These are phyloP conservation scores for Sminthurides aquaticus DNA, from an alignment of 2,888 invertebrate genomes.

Conservation along the genomic window DNA sequence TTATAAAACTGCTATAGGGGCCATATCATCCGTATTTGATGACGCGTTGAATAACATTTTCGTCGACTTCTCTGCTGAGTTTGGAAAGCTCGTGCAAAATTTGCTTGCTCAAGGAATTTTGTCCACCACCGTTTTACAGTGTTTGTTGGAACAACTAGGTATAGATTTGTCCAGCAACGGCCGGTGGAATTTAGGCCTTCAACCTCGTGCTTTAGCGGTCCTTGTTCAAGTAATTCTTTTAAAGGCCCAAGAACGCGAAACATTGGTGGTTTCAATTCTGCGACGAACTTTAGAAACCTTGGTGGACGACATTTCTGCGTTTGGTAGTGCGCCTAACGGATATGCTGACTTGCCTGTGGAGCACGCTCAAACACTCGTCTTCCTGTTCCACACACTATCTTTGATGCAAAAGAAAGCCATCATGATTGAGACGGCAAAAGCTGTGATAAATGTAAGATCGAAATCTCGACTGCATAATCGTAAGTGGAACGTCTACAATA, in stretches of 20 bases:
- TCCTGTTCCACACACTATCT: slow-evolving; percentile 88
- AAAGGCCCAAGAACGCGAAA: slow-evolving; percentile 78
- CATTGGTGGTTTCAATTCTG: slow-evolving; percentile 85
- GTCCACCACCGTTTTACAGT: slow-evolving; percentile 61
- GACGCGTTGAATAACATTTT: slow-evolving; percentile 63
- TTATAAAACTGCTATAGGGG: slow-evolving; percentile 50
- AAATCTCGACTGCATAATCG: too few relatives aligned
- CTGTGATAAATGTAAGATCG: slow-evolving; percentile 39
- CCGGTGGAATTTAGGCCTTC: slow-evolving; percentile 68
- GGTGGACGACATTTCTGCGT: slow-evolving; percentile 64
- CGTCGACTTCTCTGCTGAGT: slow-evolving; percentile 66
- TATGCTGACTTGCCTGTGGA: slow-evolving; percentile 54
- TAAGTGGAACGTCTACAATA: background rate
- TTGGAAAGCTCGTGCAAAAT: slow-evolving; percentile 73
- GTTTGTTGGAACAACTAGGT: slow-evolving; percentile 63
- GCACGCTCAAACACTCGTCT: slow-evolving; percentile 85
- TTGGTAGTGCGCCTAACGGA: slow-evolving; percentile 18
- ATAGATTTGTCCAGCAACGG: slow-evolving; percentile 54
- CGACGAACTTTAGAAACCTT: slow-evolving; percentile 80
- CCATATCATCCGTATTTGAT: slow-evolving; percentile 67
- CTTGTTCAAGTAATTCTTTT: slow-evolving; percentile 75
- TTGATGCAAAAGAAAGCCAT: slow-evolving; percentile 95
- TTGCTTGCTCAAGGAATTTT: slow-evolving; percentile 65
- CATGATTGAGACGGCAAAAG: slow-evolving; percentile 54
- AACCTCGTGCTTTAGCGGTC: slow-evolving; percentile 66